phyloP scores from a whole-genome alignment of 2,797 vertebrate genomes.

The Acrossocheilus wenchowensis region DNA sequence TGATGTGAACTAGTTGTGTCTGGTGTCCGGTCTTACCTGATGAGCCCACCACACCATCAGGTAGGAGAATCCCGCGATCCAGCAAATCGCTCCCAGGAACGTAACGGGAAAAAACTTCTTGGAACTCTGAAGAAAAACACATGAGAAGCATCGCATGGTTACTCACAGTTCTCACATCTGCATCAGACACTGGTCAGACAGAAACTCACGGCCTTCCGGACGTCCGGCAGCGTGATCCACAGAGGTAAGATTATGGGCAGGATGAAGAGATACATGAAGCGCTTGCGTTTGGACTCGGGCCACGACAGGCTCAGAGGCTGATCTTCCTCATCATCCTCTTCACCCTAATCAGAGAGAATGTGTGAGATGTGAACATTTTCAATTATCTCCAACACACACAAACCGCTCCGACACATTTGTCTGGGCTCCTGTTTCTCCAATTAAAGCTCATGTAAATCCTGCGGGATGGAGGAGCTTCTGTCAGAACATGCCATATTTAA shows the following conservation, averaged over 20 bases:
- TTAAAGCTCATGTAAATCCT: conserved; percentile 41
- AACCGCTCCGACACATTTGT: background rate
- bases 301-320: conserved; percentile 90
- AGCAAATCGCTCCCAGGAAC: conserved; percentile 90
- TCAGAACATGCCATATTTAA: conserved; percentile 40
- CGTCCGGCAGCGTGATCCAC: conserved; percentile 92
- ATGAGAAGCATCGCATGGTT: background rate
- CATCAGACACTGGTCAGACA: background rate
- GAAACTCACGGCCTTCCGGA: conserved; percentile 87
- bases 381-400: conserved; percentile 1
- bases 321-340: conserved; percentile 78
- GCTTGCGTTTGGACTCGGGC: conserved; percentile 86
- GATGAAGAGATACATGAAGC: conserved; percentile 86
- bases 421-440: conserved; percentile 24
- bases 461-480: background rate
- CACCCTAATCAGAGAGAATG: conserved; percentile 57
- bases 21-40: conserved; percentile 79
- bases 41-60: conserved; percentile 99
- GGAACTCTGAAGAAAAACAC: conserved; percentile 77
- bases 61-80: conserved; percentile 94
- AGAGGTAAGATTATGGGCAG: conserved; percentile 91
- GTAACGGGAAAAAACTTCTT: conserved; percentile 85
- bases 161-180: background rate
- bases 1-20: background rate
- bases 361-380: background rate